phyloP scores from a whole-genome alignment of 2,113 vertebrate species.

The Cricetomys ansorgei region DNA sequence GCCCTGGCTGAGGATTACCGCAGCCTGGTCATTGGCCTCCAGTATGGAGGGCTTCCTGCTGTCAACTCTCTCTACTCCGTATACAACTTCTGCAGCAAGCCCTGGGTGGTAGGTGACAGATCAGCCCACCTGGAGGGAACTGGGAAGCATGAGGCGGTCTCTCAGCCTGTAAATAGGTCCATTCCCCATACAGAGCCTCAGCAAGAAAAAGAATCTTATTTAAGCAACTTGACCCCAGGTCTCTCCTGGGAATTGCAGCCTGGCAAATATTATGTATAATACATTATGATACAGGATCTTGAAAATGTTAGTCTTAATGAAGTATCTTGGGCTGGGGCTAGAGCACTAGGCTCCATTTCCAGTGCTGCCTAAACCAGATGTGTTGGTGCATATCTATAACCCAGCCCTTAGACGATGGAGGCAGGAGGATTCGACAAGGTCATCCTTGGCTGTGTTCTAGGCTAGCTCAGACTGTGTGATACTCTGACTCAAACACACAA shows the following conservation, averaged over 20 bases:
- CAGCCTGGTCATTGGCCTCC: slow-evolving; percentile 95
- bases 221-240: background rate
- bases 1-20: slow-evolving; percentile 95
- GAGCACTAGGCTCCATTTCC: background rate
- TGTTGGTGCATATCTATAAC: background rate
- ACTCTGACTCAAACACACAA: background rate
- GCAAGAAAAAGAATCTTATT: background rate
- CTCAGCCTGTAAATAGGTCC: background rate
- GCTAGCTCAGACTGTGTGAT: background rate
- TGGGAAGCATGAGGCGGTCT: background rate
- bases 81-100: slow-evolving; percentile 99
- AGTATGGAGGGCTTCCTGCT: slow-evolving; percentile 92
- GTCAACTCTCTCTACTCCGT: slow-evolving; percentile 96
- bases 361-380: background rate
- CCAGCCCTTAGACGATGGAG: background rate
- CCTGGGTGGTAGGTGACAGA: slow-evolving; percentile 94
- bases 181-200: background rate
- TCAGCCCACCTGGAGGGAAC: background rate
- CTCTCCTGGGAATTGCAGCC: background rate
- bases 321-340: background rate
- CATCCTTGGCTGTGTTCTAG: too few relatives aligned
- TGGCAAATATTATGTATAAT: background rate
- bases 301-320: background rate
- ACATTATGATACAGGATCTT: too few relatives aligned
- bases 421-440: background rate